Base-by-base conservation (phyloP, 2,113 vertebrate species). In the Mustela nigripes region DNA sequence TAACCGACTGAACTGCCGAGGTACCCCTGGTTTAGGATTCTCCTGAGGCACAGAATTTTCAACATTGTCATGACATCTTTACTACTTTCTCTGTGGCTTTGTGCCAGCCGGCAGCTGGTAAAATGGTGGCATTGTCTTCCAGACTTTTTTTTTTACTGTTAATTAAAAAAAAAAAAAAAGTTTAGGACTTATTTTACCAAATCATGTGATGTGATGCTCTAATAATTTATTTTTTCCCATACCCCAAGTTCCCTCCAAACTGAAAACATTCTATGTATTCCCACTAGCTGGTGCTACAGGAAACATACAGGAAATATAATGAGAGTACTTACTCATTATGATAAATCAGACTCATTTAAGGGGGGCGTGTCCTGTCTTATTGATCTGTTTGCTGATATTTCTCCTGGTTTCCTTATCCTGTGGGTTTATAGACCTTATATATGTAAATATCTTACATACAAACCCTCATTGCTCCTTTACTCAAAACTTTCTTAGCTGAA, bases 401-500 rank as follows among this genome's bases (percentile, higher is more conserved):
- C 60, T 60, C 45, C 24, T 76, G 42, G 60, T 94, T 97, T 79
- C 95, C 36, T 87, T 92, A 62, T 31, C 7, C 14, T 36, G 39
- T 79, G 65, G 73, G 24, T 93, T 91, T 91, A 21, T 63, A 14
- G n/a, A 62, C 14, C 26, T 92, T 56, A 42, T 24, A 42, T 82
- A 12, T 24, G 22, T 86, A 91, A 50, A 39, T 71, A 60, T 39
- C 11, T 90, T 39, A 86, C 56, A 5, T 50, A 5, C 4, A 60
- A 60, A 39, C 36, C 87, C 2, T 73, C 8, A 56, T 60, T 63
- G 22, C 7, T 81, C 12, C 74, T 63, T 67, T 18, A 48, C 48
- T 12, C 11, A 33, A 24, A 58, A 6, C 76, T 97, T 92, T 94
- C 67, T 92, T 81, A 80, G 69, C 42, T 53, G 21, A 91, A 94